Percentiles rank a stretch among this genome's conserved stretches.
Evolutionary conservation across 2,113 vertebrate species (phyloP).

Genomic region (Willisornis vidua): DNA sequence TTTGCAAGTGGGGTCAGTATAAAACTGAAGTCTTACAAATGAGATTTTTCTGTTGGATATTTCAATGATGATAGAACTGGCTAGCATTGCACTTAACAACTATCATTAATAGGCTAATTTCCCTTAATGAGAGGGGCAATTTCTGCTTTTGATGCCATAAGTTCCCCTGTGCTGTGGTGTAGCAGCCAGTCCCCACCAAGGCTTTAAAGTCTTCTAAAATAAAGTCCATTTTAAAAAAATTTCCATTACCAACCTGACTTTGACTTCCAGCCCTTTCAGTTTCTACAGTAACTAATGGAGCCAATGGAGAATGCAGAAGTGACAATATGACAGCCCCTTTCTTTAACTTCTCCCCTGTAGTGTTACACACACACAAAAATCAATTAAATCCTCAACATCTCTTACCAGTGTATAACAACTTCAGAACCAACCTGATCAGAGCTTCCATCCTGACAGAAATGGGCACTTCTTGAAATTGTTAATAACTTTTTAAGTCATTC

Average conservation of each 20-base stretch:
- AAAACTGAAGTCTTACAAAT: not conserved
- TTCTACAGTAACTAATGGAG: not conserved
- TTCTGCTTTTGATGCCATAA: not conserved
- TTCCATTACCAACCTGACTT: not conserved
- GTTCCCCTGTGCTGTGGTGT: not conserved
- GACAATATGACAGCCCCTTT: not conserved
- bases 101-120: not conserved
- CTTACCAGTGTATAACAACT: not conserved
- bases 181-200: not conserved
- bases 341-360: not conserved
- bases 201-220: not conserved
- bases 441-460: not conserved
- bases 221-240: not conserved
- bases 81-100: not conserved
- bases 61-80: not conserved
- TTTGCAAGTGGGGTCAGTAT: not conserved
- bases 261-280: not conserved
- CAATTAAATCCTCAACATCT: not conserved
- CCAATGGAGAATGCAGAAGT: not conserved
- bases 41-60: not conserved
- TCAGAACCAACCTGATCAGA: not conserved
- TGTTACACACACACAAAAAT: not conserved
- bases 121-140: not conserved
- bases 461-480: not conserved
- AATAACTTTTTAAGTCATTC: not conserved